Percentiles rank a stretch among this genome's conserved stretches.
phyloP scores from a whole-genome alignment of 37 sponge, comb jelly and placozoan species.

The Crambe crambe region DNA sequence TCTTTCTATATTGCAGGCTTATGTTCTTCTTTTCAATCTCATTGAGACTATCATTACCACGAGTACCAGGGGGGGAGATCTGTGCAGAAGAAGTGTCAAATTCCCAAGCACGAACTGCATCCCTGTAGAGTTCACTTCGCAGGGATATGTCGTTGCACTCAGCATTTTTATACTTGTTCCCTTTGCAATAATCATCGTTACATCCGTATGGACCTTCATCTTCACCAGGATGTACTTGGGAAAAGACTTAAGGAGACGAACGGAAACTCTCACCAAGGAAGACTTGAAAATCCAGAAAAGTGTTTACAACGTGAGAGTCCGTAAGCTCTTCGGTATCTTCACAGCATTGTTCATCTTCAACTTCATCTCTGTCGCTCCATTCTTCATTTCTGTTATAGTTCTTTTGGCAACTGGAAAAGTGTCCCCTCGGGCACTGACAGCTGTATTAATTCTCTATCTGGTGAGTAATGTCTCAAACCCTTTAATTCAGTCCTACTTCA shows the following conservation, averaged over 20 bases:
- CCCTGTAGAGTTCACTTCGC: constrained; percentile 17
- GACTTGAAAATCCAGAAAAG: not conserved
- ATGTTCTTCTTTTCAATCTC: not conserved
- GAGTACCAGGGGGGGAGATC: too few relatives aligned
- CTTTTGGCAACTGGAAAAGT: constrained; percentile 5
- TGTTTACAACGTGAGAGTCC: constrained; percentile 4
- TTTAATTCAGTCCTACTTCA: constrained; percentile 36
- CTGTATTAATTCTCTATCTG: constrained; percentile 9
- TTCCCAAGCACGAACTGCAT: not conserved
- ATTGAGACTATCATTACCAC: too few relatives aligned
- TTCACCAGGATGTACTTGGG: constrained; percentile 28
- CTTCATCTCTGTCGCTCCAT: constrained; percentile 9
- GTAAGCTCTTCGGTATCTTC: constrained; percentile 28
- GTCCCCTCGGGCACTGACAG: not conserved
- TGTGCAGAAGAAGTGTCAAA: too few relatives aligned
- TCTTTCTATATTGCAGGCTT: not conserved
- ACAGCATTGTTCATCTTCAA: constrained; percentile 16
- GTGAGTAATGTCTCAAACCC: constrained; percentile 35
- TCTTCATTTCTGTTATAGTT: not conserved
- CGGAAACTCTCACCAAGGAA: not conserved
- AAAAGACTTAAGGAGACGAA: not conserved
- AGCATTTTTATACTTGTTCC: not conserved
- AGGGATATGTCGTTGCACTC: constrained; percentile 9
- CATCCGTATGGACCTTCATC: constrained; percentile 34
- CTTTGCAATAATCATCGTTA: constrained; percentile 21